Evolutionary conservation across 2,888 invertebrate genomes (phyloP).

Genomic region (Tridacna crocea): DNA sequence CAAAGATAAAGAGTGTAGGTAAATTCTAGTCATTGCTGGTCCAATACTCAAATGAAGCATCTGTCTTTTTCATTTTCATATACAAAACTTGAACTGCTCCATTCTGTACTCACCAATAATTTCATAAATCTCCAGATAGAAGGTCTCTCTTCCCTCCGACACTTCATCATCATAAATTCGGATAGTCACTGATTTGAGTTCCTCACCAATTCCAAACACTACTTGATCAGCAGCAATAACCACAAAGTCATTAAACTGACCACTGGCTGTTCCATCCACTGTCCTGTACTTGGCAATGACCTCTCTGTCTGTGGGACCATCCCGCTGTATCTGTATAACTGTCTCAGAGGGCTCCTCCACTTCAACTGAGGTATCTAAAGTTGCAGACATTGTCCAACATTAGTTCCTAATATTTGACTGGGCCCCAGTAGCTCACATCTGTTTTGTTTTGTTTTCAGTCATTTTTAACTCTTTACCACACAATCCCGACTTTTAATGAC

Average conservation of each 20-base stretch:
- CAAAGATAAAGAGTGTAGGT: too few relatives aligned
- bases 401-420: neutral
- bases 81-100: too few relatives aligned
- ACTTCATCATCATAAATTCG: conserved; percentile 74
- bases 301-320: conserved; percentile 66
- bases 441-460: too few relatives aligned
- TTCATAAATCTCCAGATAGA: conserved; percentile 80
- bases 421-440: neutral
- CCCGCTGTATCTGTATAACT: conserved; percentile 70
- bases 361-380: conserved; percentile 24
- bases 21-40: too few relatives aligned
- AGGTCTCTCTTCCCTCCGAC: conserved; percentile 80
- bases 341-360: conserved; percentile 72
- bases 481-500: too few relatives aligned
- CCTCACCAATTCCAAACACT: conserved; percentile 75
- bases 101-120: conserved; percentile 72
- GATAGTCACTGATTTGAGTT: conserved; percentile 70
- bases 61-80: too few relatives aligned
- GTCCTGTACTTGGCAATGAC: conserved; percentile 76
- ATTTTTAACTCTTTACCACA: too few relatives aligned
- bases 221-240: conserved; percentile 64
- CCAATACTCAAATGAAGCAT: too few relatives aligned
- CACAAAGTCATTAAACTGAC: conserved; percentile 70
- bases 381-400: neutral
- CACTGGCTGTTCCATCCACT: conserved; percentile 76